Percentiles rank a stretch among this genome's conserved stretches.
Evolutionary conservation across 2,888 invertebrate species (phyloP).

Genomic region (Julus scanicus): DNA sequence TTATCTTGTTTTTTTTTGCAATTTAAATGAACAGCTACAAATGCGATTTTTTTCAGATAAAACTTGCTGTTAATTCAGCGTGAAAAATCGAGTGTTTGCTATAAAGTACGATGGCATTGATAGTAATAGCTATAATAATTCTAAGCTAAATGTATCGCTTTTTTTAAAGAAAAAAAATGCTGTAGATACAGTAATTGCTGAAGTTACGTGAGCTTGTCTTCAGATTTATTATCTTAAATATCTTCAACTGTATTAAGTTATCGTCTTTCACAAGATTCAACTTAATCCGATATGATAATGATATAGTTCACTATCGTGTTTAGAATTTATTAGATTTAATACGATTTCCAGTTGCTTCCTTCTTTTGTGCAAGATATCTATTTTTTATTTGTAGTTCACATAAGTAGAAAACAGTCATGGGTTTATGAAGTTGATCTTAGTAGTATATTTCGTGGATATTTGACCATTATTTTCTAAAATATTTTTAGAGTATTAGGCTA

Average conservation of each 20-base stretch:
- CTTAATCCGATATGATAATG: not conserved
- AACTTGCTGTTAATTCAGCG: slow-evolving; percentile 13
- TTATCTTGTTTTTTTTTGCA: not conserved
- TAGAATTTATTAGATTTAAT: not conserved
- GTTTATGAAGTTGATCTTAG: too few relatives aligned
- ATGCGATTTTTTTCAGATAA: not conserved
- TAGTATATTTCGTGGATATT: too few relatives aligned
- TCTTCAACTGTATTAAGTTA: not conserved
- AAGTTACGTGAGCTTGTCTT: slow-evolving; percentile 24
- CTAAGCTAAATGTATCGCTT: not conserved
- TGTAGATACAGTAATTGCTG: not conserved
- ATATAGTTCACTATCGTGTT: not conserved
- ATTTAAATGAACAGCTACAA: not conserved
- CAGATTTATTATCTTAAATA: slow-evolving; percentile 28
- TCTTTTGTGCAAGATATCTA: not conserved
- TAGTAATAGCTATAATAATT: slow-evolving; percentile 31
- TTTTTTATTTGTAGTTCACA: not conserved
- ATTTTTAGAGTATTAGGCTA: too few relatives aligned
- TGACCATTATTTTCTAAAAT: too few relatives aligned
- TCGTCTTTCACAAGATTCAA: not conserved
- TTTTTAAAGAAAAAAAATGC: not conserved
- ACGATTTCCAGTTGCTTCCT: not conserved
- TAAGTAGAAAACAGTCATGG: not conserved
- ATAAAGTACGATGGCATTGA: slow-evolving; percentile 14
- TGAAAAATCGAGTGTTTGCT: slow-evolving; percentile 15